phyloP scores from a whole-genome alignment of 2,888 invertebrate genomes.

The Agrotis puta region DNA sequence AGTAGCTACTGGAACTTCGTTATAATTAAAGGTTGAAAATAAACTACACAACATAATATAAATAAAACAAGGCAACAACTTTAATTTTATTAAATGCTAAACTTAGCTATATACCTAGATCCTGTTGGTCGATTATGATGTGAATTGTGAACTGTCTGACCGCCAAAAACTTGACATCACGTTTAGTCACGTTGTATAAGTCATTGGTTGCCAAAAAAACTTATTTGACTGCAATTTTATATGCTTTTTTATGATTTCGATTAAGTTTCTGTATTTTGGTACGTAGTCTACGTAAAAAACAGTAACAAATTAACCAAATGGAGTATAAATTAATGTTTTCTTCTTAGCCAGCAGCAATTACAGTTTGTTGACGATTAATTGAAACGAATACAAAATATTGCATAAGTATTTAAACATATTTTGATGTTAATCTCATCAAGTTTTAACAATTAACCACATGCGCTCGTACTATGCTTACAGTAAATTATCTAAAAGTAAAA shows the following conservation, averaged over 20 bases:
- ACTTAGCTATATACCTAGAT: constrained; percentile 11
- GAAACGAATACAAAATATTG: no score
- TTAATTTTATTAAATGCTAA: background rate
- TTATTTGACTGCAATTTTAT: constrained; percentile 26
- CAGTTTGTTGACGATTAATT: no score
- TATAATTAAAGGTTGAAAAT: background rate
- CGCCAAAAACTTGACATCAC: constrained; percentile 9
- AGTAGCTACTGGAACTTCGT: background rate
- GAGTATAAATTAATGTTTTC: no score
- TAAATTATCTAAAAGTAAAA: background rate
- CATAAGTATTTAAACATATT: no score
- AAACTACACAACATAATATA: background rate
- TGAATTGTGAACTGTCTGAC: constrained; percentile 21
- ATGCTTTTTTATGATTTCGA: constrained; percentile 24
- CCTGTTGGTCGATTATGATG: constrained; percentile 3
- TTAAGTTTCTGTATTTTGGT: background rate
- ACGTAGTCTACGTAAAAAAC: background rate
- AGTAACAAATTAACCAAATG: no score
- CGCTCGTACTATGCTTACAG: no score
- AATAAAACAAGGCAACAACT: background rate
- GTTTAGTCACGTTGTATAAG: constrained; percentile 17
- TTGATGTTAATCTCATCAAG: no score
- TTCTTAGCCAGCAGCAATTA: no score
- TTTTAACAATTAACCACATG: no score
- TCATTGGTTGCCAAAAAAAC: constrained; percentile 22